These are phyloP conservation scores for Carpatolechia fugitivella DNA, from an alignment of 2,888 invertebrate genomes.

Conservation along the genomic window DNA sequence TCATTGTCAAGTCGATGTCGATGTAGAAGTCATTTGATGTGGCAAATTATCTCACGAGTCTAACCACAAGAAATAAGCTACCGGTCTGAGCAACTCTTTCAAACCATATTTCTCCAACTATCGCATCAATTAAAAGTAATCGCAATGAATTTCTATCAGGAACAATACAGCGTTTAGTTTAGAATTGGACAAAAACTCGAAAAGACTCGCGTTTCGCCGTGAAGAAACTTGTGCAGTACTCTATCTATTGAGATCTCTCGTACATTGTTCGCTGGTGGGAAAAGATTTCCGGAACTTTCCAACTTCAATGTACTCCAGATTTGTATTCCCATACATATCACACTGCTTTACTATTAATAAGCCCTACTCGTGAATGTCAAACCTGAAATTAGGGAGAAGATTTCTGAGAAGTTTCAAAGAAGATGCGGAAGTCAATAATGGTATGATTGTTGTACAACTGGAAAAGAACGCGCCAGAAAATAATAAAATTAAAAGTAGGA, in stretches of 20 bases:
- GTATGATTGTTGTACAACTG: no score
- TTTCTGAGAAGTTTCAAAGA: neutral
- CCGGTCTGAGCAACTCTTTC: neutral
- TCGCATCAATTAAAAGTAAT: constrained; percentile 5
- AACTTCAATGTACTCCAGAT: constrained; percentile 21
- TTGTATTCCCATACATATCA: constrained; percentile 20
- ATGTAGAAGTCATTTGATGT: no score
- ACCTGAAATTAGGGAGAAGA: neutral
- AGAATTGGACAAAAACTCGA: constrained; percentile 34
- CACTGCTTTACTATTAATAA: constrained; percentile 1
- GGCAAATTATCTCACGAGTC: no score
- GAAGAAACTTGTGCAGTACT: constrained; percentile 31
- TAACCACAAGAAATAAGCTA: neutral
- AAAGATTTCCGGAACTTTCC: constrained; percentile 55
- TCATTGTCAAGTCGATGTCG: no score
- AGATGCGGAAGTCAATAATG: no score
- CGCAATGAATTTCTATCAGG: constrained; percentile 21
- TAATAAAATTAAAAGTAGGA: no score
- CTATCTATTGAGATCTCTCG: constrained; percentile 37
- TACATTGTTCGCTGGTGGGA: constrained; percentile 52
- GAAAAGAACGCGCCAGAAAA: no score
- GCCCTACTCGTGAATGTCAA: neutral
- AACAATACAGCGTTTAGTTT: constrained; percentile 41
- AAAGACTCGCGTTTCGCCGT: constrained; percentile 25
- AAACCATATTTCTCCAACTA: constrained; percentile 5